phyloP scores from a whole-genome alignment of 2,797 vertebrate species.

The Erethizon dorsatum region DNA sequence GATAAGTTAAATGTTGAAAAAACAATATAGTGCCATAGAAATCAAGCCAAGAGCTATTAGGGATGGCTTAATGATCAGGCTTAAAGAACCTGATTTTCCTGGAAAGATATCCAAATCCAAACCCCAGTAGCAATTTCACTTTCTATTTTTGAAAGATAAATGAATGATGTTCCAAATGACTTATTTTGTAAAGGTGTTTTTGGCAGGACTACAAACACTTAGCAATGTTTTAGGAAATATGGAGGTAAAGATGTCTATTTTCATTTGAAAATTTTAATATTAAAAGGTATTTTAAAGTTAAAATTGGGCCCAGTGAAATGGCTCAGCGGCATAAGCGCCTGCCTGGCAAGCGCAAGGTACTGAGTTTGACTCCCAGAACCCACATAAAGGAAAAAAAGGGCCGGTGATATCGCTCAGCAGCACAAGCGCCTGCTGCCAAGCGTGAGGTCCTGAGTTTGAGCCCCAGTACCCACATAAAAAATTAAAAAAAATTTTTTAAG shows the following conservation, averaged over 20 bases:
- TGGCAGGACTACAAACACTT: neutral
- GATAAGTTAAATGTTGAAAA: slow-evolving; percentile 62
- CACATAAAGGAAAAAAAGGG: too few relatives aligned
- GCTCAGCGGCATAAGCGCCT: too few relatives aligned
- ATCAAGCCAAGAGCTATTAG: slow-evolving; percentile 45
- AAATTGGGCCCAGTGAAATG: neutral
- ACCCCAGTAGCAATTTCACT: neutral
- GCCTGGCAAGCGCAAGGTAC: too few relatives aligned
- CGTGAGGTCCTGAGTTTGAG: too few relatives aligned
- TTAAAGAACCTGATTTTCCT: slow-evolving; percentile 56
- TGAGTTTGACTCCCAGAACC: too few relatives aligned
- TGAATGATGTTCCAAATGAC: slow-evolving; percentile 14
- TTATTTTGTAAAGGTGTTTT: slow-evolving; percentile 13
- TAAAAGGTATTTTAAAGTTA: neutral
- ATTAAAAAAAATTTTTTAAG: neutral
- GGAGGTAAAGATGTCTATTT: neutral
- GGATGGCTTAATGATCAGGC: slow-evolving; percentile 33
- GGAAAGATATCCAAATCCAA: slow-evolving; percentile 35
- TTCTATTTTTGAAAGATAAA: slow-evolving; percentile 57
- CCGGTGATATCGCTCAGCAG: too few relatives aligned
- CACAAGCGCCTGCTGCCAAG: too few relatives aligned
- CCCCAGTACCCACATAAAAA: too few relatives aligned
- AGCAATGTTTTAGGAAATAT: neutral
- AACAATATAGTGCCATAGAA: neutral
- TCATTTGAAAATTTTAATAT: neutral